These are phyloP conservation scores for Eilema caniola DNA, from an alignment of 2,888 invertebrate genomes.

Conservation along the genomic window DNA sequence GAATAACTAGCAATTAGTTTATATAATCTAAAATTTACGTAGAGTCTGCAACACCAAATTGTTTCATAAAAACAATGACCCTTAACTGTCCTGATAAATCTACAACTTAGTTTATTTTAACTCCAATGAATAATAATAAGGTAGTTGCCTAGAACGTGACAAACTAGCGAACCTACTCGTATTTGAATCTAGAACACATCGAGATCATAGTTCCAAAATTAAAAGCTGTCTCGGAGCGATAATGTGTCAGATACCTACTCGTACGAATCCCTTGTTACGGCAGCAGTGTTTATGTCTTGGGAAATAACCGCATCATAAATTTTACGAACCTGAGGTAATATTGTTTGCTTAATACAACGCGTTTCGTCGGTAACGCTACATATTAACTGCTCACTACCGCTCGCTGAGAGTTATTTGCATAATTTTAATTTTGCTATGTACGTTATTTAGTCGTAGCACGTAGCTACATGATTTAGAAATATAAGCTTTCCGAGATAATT, in stretches of 20 bases:
- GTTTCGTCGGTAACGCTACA: slow-evolving; percentile 64
- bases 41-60: neutral
- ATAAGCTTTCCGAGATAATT: slow-evolving; percentile 6
- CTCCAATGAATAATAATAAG: slow-evolving; percentile 39
- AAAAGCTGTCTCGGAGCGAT: slow-evolving; percentile 44
- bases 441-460: slow-evolving; percentile 45
- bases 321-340: slow-evolving; percentile 78
- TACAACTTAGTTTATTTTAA: slow-evolving; percentile 29
- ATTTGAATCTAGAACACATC: slow-evolving; percentile 23
- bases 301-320: slow-evolving; percentile 80
- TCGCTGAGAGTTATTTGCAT: slow-evolving; percentile 67
- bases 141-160: slow-evolving; percentile 27
- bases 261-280: slow-evolving; percentile 61
- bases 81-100: slow-evolving; percentile 31
- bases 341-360: slow-evolving; percentile 76
- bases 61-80: neutral
- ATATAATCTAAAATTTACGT: neutral
- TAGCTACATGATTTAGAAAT: slow-evolving; percentile 24
- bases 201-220: slow-evolving; percentile 35
- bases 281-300: slow-evolving; percentile 70
- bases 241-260: slow-evolving; percentile 42
- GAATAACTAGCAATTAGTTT: neutral
- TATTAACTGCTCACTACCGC: slow-evolving; percentile 66
- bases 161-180: slow-evolving; percentile 27
- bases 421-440: slow-evolving; percentile 67